Evolutionary conservation across 2,888 invertebrate species (phyloP).

Genomic region (Lymantria monacha): DNA sequence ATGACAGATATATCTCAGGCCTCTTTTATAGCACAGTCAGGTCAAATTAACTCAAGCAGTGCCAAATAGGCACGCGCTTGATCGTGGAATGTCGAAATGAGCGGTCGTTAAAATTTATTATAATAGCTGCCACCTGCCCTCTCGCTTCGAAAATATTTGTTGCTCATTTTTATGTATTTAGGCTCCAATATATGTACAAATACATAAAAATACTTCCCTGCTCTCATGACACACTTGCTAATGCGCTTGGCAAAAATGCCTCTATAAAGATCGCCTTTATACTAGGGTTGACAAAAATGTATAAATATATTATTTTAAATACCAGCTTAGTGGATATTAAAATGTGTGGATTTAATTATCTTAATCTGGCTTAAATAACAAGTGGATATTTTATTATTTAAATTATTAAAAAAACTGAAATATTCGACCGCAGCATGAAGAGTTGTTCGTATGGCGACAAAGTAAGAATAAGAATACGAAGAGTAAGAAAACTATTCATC

Average conservation of each 20-base stretch:
- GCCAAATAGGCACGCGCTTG: no score
- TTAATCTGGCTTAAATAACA: no score
- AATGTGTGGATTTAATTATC: no score
- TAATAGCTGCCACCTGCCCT: conserved; percentile 3
- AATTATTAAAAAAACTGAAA: no score
- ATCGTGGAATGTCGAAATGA: not conserved
- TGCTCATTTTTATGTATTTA: conserved; percentile 20
- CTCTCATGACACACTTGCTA: conserved; percentile 44
- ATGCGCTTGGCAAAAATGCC: conserved; percentile 18
- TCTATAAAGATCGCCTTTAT: conserved; percentile 19
- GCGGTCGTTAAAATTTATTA: not conserved
- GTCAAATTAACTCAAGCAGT: no score
- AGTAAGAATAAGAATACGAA: no score
- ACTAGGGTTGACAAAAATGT: not conserved
- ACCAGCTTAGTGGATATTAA: not conserved
- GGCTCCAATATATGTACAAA: conserved; percentile 7
- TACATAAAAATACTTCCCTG: conserved; percentile 34
- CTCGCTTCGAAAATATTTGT: conserved; percentile 4
- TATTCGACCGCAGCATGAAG: no score
- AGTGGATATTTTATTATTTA: no score
- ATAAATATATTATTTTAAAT: not conserved
- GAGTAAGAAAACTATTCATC: no score
- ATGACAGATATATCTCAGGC: no score
- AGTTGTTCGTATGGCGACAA: no score
- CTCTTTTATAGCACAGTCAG: no score